Base-by-base conservation (phyloP, 1,140 invertebrate species). In the Maconellicoccus hirsutus region DNA sequence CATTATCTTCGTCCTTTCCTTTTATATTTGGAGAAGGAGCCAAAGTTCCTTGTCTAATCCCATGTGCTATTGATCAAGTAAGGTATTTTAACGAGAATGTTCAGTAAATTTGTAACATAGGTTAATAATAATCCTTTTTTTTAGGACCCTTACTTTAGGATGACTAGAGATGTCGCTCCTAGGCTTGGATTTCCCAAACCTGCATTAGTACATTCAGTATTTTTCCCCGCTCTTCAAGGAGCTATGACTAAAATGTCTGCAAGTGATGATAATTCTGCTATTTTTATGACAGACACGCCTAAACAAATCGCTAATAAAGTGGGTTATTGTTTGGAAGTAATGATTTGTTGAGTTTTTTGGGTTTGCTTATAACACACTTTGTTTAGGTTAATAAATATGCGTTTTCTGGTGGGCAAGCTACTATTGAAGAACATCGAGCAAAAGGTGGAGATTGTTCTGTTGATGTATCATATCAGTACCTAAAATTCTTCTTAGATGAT, bases 191-290 rank as follows among this genome's bases (percentile, higher is more conserved):
- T 85, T 77, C 86, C 86, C 0, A 99, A 99, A 79, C 98, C 97
- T n/a, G 90, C 96, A 0, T 79, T 99, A 0, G 78, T 99, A 0
- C 96, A 98, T 80, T 95, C 94, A 0, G 85, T 84, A 29, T 99
- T 99, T 81, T 93, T 99, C 75, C 97, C 97, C 0, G 93, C 97
- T 0, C 79, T 99, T 22, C 94, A 98, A 82, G 97, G 97, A 0
- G 91, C 94, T 0, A 90, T 95, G 77, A 95, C 93, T 22, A 99
- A 99, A 83, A 99, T 99, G 97, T 97, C 94, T 33, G 93, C 96
- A 6, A 96, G 93, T 77, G 94, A 98, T 78, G 82, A 85, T 14
- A 98, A 94, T 78, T 91, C 95, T 0, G 95, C 96, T 0, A 93
- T 99, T 73, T 98, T 92, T 79, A 80, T 99, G 0, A 96, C 89